Conservation (phyloP, 2,113 vertebrate species). For the Psilopsiagon aymara region DNA sequence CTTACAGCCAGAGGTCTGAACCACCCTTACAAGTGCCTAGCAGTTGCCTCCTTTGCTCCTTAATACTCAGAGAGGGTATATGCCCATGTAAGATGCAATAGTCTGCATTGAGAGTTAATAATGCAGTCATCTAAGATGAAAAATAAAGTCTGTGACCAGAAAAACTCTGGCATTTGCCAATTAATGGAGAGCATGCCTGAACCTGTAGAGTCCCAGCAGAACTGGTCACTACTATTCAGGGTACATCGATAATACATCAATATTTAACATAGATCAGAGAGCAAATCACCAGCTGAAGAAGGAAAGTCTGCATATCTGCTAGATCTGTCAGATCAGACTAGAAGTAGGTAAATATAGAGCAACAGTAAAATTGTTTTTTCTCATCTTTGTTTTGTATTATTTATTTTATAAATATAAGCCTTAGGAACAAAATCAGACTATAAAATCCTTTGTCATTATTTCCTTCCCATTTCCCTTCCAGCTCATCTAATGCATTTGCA, state of each 20-base stretch:
- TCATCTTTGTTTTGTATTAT: background rate
- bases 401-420: background rate
- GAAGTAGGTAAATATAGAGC: background rate
- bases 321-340: background rate
- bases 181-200: background rate
- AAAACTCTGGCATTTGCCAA: background rate
- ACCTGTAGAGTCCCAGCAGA: background rate
- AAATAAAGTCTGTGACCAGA: background rate
- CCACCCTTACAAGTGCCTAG: background rate
- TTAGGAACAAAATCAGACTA: background rate
- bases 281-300: background rate
- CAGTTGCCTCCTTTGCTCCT: background rate
- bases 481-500: background rate
- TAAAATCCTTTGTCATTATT: background rate
- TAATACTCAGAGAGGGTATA: background rate
- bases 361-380: background rate
- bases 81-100: background rate
- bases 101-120: background rate
- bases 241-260: background rate
- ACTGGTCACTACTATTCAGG: background rate
- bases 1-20: background rate
- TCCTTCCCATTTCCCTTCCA: background rate
- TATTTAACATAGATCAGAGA: background rate
- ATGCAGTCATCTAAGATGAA: background rate
- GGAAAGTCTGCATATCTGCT: background rate